A percentile compares a stretch with the other conserved stretches of the same genome.
phyloP scores from a whole-genome alignment of 2,888 invertebrate genomes.

The Epicampocera succincta region DNA sequence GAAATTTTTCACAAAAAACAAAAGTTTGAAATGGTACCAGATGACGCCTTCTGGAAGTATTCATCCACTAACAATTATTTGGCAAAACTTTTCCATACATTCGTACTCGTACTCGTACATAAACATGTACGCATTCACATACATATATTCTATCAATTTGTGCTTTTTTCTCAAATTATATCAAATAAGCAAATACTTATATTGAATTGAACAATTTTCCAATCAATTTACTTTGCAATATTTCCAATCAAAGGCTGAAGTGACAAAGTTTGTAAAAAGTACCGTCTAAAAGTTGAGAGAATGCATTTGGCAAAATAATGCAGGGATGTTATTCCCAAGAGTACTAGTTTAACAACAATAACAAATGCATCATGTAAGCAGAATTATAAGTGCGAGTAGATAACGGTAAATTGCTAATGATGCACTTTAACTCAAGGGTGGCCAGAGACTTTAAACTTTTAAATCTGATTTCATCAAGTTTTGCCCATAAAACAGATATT shows the following conservation, averaged over 20 bases:
- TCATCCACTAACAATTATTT: too few species aligned
- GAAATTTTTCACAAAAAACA: too few species aligned
- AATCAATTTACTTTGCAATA: conserved; percentile 52
- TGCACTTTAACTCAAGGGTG: conserved; percentile 7
- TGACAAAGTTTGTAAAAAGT: conserved; percentile 26
- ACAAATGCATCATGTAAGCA: background rate
- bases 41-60: too few species aligned
- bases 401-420: conserved; percentile 12
- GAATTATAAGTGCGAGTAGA: conserved; percentile 7
- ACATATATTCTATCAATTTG: too few species aligned
- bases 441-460: background rate
- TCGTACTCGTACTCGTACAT: too few species aligned
- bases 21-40: too few species aligned
- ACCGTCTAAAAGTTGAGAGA: conserved; percentile 5
- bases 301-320: conserved; percentile 33
- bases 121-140: too few species aligned
- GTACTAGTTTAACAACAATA: conserved; percentile 9
- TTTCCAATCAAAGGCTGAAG: conserved; percentile 13
- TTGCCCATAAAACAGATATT: too few species aligned
- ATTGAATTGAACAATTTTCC: conserved; percentile 40
- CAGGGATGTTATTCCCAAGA: conserved; percentile 41
- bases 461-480: too few species aligned
- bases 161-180: background rate
- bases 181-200: conserved; percentile 2
- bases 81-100: too few species aligned